Conservation (phyloP, 2,888 invertebrate species). For the Oscheius sp. region DNA sequence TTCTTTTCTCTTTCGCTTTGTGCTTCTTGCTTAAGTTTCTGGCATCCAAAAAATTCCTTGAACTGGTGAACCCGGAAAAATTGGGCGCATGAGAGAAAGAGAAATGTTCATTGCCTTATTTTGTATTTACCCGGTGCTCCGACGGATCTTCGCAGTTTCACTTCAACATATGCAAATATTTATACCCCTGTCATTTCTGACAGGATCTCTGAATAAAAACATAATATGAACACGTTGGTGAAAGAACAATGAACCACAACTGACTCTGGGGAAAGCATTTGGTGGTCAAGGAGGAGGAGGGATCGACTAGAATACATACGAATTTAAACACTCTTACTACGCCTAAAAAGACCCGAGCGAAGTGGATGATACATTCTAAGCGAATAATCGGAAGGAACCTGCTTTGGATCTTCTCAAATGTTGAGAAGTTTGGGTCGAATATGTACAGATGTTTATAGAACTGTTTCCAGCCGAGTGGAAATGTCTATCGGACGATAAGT, state of each 20-base stretch:
- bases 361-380: background rate
- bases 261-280: background rate
- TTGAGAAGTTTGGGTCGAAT: background rate
- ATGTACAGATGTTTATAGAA: background rate
- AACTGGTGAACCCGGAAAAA: too few species aligned
- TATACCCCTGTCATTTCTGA: background rate
- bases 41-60: too few species aligned
- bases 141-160: background rate
- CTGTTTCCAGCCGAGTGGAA: constrained; percentile 13
- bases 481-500: background rate
- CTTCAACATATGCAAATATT: background rate
- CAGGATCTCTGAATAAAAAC: background rate
- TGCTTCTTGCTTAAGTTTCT: too few species aligned
- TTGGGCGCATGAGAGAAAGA: too few species aligned
- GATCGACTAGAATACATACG: background rate
- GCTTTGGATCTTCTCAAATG: background rate
- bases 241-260: constrained; percentile 2
- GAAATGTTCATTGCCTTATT: too few species aligned
- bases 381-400: background rate
- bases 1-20: too few species aligned
- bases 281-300: background rate
- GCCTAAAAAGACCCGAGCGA: background rate
- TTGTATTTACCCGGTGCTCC: background rate
- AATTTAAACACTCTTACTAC: too few species aligned
- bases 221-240: background rate